These are phyloP conservation scores for Microcebus murinus DNA, from an alignment of 2,113 vertebrate species.

Conservation along the genomic window DNA sequence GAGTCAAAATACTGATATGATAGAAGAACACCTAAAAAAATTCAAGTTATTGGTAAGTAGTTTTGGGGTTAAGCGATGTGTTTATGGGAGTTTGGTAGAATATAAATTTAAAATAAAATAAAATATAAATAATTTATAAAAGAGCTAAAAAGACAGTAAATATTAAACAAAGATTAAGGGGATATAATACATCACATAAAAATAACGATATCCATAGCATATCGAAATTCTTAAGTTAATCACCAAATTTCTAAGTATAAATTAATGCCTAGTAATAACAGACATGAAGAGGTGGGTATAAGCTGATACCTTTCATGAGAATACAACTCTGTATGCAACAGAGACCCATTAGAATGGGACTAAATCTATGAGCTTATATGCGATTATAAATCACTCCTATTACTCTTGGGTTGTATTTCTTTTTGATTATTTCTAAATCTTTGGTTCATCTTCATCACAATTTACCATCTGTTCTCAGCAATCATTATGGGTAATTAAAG, in stretches of 20 bases:
- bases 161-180: not conserved
- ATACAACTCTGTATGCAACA: not conserved
- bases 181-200: not conserved
- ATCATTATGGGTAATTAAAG: not conserved
- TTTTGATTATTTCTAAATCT: not conserved
- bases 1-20: not conserved
- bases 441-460: not conserved
- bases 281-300: not conserved
- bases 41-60: not conserved
- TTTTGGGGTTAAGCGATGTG: not conserved
- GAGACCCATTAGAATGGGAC: not conserved
- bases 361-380: not conserved
- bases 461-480: conserved; percentile 26
- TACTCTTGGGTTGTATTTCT: not conserved
- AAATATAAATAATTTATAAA: not conserved
- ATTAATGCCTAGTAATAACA: not conserved
- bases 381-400: not conserved
- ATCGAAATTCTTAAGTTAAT: not conserved
- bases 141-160: not conserved
- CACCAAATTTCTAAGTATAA: not conserved
- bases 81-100: not conserved
- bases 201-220: not conserved
- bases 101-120: not conserved
- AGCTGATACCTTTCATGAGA: not conserved
- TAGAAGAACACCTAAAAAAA: not conserved